These are phyloP conservation scores for Tuta absoluta DNA, from an alignment of 2,888 invertebrate species.

Conservation along the genomic window DNA sequence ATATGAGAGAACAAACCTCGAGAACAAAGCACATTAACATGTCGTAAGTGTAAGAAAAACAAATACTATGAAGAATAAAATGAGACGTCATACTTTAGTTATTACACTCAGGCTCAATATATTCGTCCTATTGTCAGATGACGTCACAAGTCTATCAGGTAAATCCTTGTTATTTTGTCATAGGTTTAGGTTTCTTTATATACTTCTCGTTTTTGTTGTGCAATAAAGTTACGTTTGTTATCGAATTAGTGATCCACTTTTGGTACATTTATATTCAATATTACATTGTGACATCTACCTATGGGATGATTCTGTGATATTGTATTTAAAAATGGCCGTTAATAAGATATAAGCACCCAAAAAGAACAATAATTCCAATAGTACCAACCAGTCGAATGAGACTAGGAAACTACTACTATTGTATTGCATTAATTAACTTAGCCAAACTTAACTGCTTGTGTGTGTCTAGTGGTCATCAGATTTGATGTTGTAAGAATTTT, in stretches of 20 bases:
- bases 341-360: neutral
- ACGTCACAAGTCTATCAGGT: no score
- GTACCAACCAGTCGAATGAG: neutral
- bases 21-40: no score
- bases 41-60: no score
- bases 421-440: neutral
- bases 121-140: no score
- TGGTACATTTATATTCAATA: neutral
- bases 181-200: no score
- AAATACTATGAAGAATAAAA: no score
- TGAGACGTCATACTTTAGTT: no score
- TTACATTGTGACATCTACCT: slow-evolving; percentile 6
- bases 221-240: neutral
- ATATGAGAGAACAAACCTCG: no score
- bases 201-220: neutral
- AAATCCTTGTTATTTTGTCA: no score
- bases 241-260: neutral
- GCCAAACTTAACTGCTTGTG: neutral
- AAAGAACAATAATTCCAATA: neutral
- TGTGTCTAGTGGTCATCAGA: slow-evolving; percentile 4
- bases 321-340: neutral
- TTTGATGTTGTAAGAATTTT: slow-evolving; percentile 12
- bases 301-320: slow-evolving; percentile 4
- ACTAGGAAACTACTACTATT: neutral
- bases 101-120: no score